Conservation (phyloP, 2,888 invertebrate species). For the Cacoxenus indagator region DNA sequence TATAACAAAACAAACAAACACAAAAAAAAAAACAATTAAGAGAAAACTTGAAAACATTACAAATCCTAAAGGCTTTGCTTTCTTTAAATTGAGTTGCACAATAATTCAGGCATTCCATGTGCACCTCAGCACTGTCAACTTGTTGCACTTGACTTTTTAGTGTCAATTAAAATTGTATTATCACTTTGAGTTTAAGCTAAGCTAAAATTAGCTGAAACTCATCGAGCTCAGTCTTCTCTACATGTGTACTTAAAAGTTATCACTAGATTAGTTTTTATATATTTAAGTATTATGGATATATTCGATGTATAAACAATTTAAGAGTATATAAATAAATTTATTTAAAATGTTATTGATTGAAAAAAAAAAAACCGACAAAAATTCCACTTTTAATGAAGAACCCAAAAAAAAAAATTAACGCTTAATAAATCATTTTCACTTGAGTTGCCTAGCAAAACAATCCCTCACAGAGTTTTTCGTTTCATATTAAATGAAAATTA, state of each 20-base stretch:
- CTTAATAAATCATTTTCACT: neutral
- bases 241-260: slow-evolving; percentile 48
- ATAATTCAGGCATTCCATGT: slow-evolving; percentile 8
- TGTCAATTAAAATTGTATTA: slow-evolving; percentile 5
- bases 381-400: neutral
- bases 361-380: neutral
- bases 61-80: neutral
- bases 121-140: neutral
- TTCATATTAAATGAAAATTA: neutral
- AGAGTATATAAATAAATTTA: slow-evolving; percentile 32
- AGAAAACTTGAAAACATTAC: neutral
- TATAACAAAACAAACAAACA: slow-evolving; percentile 33
- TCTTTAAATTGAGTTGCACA: slow-evolving; percentile 9
- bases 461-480: neutral
- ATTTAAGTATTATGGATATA: slow-evolving; percentile 43
- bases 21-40: slow-evolving; percentile 29
- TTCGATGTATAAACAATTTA: slow-evolving; percentile 27
- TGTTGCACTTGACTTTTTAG: neutral
- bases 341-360: slow-evolving; percentile 2
- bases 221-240: slow-evolving; percentile 46
- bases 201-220: neutral
- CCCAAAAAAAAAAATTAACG: neutral
- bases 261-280: slow-evolving; percentile 59
- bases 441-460: neutral
- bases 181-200: neutral